phyloP scores from a whole-genome alignment of 1,140 invertebrate species.

The Frieseomelitta varia region DNA sequence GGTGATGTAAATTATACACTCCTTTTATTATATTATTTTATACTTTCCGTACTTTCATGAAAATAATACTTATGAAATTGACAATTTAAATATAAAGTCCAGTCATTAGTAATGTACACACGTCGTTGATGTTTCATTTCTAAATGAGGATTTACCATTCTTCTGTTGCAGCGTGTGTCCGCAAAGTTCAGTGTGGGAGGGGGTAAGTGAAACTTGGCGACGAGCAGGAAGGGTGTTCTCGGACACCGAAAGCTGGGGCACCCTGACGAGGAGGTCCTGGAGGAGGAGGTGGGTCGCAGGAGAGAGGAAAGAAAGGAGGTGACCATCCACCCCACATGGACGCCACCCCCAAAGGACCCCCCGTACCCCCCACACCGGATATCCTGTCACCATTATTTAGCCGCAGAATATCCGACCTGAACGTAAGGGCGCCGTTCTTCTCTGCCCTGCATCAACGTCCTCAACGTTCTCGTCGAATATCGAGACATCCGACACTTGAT shows the following conservation, averaged over 20 bases:
- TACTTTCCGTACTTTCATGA: too few relatives aligned
- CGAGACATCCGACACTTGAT: slow-evolving; percentile 40
- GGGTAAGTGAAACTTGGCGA: slow-evolving; percentile 60
- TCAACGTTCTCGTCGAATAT: slow-evolving; percentile 52
- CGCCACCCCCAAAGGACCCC: slow-evolving; percentile 73
- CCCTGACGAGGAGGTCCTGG: slow-evolving; percentile 69
- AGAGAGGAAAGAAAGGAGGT: slow-evolving; percentile 72
- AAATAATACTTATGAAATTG: not conserved
- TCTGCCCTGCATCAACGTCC: slow-evolving; percentile 14
- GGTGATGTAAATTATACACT: not conserved
- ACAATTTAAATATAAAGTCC: not conserved
- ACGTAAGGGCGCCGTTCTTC: slow-evolving; percentile 35
- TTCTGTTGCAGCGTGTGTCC: slow-evolving; percentile 62
- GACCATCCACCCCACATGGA: slow-evolving; percentile 78
- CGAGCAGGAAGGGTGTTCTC: slow-evolving; percentile 60
- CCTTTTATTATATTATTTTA: not conserved
- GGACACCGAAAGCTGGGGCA: slow-evolving; percentile 69
- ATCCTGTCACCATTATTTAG: slow-evolving; percentile 73
- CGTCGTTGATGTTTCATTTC: not conserved
- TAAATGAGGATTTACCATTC: not conserved
- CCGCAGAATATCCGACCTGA: slow-evolving; percentile 75
- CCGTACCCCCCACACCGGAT: slow-evolving; percentile 73
- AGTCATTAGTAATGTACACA: not conserved
- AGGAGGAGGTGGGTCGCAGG: slow-evolving; percentile 59
- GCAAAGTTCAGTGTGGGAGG: slow-evolving; percentile 56